phyloP scores from a whole-genome alignment of 2,888 invertebrate species.

The Diachrysia chrysitis region DNA sequence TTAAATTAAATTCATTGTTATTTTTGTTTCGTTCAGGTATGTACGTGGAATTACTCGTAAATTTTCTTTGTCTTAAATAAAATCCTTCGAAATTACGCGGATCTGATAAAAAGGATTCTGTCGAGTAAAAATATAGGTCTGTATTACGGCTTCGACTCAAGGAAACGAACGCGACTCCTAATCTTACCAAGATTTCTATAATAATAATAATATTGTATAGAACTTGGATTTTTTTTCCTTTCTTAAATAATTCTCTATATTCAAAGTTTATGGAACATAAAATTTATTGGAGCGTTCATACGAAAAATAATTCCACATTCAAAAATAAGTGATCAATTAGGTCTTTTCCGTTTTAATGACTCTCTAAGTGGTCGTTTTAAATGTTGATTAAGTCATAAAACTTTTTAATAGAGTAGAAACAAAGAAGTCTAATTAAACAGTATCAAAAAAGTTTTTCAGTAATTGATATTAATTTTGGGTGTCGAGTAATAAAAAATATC shows the following conservation, averaged over 20 bases:
- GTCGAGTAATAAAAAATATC: slow-evolving; percentile 18
- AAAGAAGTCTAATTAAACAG: slow-evolving; percentile 44
- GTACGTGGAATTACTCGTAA: neutral
- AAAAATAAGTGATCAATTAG: slow-evolving; percentile 35
- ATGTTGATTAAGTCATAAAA: slow-evolving; percentile 39
- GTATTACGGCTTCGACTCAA: slow-evolving; percentile 20
- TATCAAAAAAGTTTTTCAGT: slow-evolving; percentile 15
- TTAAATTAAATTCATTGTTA: neutral
- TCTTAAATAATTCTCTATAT: slow-evolving; percentile 11
- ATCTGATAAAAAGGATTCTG: slow-evolving; percentile 8
- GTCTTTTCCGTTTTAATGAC: slow-evolving; percentile 29
- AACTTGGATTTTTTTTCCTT: slow-evolving; percentile 12
- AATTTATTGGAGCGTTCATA: slow-evolving; percentile 16
- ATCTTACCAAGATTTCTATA: slow-evolving; percentile 27
- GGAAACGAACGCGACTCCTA: slow-evolving; percentile 6
- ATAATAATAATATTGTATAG: slow-evolving; percentile 30
- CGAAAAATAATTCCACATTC: slow-evolving; percentile 37
- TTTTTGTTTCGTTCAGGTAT: neutral
- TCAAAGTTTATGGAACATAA: slow-evolving; percentile 21
- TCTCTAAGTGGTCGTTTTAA: slow-evolving; percentile 28
- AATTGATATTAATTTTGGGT: slow-evolving; percentile 42
- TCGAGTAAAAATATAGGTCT: slow-evolving; percentile 1
- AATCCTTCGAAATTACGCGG: neutral
- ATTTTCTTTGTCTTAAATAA: slow-evolving; percentile 3
- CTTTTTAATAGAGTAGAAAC: slow-evolving; percentile 26